Base-by-base conservation (phyloP, 2,797 vertebrate genomes). In the Myoxocephalus aenaeus region DNA sequence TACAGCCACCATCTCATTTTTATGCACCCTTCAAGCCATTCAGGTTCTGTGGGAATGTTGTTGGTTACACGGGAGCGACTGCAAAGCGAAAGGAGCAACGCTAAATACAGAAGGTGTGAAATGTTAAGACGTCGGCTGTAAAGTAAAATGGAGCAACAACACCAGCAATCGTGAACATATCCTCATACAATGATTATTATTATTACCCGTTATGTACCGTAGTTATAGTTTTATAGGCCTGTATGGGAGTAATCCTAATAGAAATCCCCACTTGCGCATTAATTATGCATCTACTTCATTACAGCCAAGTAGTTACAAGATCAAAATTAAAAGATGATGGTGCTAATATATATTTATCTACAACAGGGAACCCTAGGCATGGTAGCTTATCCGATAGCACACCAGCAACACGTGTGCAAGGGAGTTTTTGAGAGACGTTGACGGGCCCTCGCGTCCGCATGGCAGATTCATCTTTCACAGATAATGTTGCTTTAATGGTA, bases 21-120 rank as follows among this genome's bases (percentile, higher is more conserved):
- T 70, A 65, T 74, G 77, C 74, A 51, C 17, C 46, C 70, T 71
- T 78, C 66, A 83, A 27, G 80, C 85, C 71, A 73, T 77, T 79
- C 38, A 22, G 50, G 36, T 70, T 70, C 50, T 64, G 74, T 64
- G 67, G 32, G 79, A 82, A 77, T 83, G 65, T 66, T 69, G 68
- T 77, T 80, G 59, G 80, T 70, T 81, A 46, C 70, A 79, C 20
- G 7, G 78, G 72, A 73, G 50, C 81, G 25, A 32, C 38, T 7
- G 71, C 71, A 50, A 70, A 40, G 71, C 25, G 25, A 40, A 38
- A 77, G 22, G 27, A 69, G 64, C 69, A n/a, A 61, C 7, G 73
- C 62, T 42, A 79, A 84, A 65, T 3, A 51, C 72, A 61, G 81
- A 63, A 20, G 38, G 65, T 65, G 20, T 10, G 46, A 58, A 67